A percentile compares a stretch with the other conserved stretches of the same genome.
These are phyloP conservation scores for Perithous albicinctus DNA, from an alignment of 2,888 invertebrate genomes.

Conservation along the genomic window DNA sequence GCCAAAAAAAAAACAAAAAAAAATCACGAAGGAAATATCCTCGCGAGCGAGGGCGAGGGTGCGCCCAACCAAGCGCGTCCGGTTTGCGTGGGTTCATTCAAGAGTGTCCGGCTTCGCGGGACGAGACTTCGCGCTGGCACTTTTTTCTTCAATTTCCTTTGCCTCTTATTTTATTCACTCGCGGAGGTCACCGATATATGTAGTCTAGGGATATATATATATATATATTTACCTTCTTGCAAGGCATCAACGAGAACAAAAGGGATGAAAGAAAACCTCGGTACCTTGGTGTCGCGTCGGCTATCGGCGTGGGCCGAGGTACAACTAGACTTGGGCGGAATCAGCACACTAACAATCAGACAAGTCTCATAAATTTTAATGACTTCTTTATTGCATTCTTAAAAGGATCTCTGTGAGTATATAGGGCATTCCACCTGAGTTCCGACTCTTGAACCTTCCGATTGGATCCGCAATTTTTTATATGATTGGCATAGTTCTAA, in stretches of 20 bases:
- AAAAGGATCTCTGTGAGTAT: constrained; percentile 5
- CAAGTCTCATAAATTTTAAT: constrained; percentile 51
- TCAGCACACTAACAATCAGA: constrained; percentile 38
- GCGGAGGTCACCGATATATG: constrained; percentile 31
- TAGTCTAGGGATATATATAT: too few species aligned
- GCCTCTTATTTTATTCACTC: constrained; percentile 33
- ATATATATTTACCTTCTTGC: constrained; percentile 16
- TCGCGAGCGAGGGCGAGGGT: constrained; percentile 62
- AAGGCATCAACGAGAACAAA: constrained; percentile 21
- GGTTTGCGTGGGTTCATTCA: constrained; percentile 78
- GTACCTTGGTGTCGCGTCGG: constrained; percentile 24
- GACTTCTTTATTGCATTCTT: constrained; percentile 8
- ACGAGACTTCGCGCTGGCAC: constrained; percentile 47
- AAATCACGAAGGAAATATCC: constrained; percentile 43
- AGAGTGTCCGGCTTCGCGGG: constrained; percentile 63
- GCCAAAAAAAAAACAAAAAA: constrained; percentile 59
- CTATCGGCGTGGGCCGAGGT: constrained; percentile 50
- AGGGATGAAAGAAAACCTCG: constrained; percentile 12
- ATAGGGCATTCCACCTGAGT: too few species aligned
- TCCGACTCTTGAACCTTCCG: too few species aligned
- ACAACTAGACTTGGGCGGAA: constrained; percentile 56
- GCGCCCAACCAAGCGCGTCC: constrained; percentile 66
- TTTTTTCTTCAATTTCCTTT: constrained; percentile 51
- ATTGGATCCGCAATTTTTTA: too few species aligned
- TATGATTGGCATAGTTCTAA: too few species aligned